Evolutionary conservation across 1,140 invertebrate genomes (phyloP).

Genomic region (Solenopsis invicta): DNA sequence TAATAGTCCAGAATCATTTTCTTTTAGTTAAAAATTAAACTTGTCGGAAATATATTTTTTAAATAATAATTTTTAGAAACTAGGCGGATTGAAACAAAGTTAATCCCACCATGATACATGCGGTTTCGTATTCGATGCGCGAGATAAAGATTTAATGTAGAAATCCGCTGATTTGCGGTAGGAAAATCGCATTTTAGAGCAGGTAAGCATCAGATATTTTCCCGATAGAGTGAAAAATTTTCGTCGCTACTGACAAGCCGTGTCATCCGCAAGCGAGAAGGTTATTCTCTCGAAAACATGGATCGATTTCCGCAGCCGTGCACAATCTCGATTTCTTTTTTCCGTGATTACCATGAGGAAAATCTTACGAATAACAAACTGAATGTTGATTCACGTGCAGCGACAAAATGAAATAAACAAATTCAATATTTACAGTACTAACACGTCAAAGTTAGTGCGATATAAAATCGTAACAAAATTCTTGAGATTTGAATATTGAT

Average conservation of each 20-base stretch:
- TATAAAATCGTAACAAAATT: background rate
- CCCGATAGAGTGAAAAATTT: conserved; percentile 31
- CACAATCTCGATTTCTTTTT: conserved; percentile 23
- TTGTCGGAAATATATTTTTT: background rate
- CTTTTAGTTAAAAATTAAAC: background rate
- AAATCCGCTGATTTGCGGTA: conserved; percentile 1
- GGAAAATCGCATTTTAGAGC: conserved; percentile 18
- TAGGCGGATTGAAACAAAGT: background rate
- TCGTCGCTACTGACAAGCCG: conserved; percentile 12
- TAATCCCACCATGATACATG: conserved; percentile 10
- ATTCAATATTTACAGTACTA: background rate
- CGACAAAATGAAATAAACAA: conserved; percentile 30
- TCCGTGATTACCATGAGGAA: background rate
- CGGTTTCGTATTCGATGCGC: too few species aligned
- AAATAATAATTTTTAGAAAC: conserved; percentile 18
- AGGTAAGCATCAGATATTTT: conserved; percentile 7
- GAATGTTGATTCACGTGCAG: background rate
- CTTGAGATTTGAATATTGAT: background rate
- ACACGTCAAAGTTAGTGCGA: background rate
- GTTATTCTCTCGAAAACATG: conserved; percentile 23
- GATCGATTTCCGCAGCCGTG: background rate
- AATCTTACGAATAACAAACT: conserved; percentile 18
- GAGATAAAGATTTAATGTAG: conserved; percentile 7
- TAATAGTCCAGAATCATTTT: background rate
- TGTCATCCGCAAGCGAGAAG: conserved; percentile 34